Evolutionary conservation across 2,113 vertebrate genomes (phyloP).

Genomic region (Eurypyga helias): DNA sequence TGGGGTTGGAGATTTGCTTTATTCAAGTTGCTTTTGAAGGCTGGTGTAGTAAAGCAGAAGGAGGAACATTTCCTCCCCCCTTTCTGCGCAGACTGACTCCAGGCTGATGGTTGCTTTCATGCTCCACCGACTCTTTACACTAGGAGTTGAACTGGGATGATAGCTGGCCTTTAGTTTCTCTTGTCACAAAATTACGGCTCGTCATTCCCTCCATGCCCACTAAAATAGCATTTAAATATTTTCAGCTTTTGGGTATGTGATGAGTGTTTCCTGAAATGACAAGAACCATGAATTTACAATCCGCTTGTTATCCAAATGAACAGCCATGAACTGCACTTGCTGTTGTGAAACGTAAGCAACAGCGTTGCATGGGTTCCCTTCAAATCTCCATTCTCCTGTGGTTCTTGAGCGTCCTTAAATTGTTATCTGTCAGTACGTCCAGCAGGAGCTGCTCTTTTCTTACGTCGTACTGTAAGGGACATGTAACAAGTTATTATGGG

Average conservation of each 20-base stretch:
- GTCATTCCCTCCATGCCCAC: background rate
- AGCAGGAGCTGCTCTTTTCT: background rate
- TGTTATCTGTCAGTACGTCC: background rate
- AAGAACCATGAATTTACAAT: background rate
- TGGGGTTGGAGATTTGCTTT: background rate
- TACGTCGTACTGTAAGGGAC: accelerated
- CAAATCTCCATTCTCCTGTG: background rate
- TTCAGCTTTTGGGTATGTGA: background rate
- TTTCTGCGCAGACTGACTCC: background rate
- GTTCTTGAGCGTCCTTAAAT: background rate
- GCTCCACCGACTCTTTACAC: background rate
- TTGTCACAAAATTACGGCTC: background rate
- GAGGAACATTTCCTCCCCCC: background rate
- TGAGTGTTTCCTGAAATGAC: background rate
- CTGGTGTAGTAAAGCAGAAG: background rate
- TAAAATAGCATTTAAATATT: background rate
- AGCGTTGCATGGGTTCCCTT: accelerated
- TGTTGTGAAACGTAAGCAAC: accelerated
- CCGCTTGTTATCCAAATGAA: background rate
- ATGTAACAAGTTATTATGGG: background rate
- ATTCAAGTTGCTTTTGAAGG: background rate
- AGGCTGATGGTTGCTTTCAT: background rate
- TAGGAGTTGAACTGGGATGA: background rate
- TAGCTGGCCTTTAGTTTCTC: background rate
- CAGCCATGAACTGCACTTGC: background rate